These are phyloP conservation scores for Leptogaster cylindrica DNA, from an alignment of 2,888 invertebrate species.

Conservation along the genomic window DNA sequence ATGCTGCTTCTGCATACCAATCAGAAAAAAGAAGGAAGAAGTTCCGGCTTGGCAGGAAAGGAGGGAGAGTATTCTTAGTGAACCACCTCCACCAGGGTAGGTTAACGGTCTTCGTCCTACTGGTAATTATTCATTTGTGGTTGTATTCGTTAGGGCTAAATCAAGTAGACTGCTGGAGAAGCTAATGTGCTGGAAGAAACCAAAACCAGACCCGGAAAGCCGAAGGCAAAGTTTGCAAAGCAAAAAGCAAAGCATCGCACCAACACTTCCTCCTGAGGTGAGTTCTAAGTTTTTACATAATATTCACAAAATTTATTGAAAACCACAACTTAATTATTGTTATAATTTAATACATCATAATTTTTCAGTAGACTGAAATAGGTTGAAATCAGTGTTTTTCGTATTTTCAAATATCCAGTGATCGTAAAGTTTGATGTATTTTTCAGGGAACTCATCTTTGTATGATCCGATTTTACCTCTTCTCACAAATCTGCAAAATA, in stretches of 20 bases:
- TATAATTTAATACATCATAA: no score
- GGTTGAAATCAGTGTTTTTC: no score
- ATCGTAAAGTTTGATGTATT: no score
- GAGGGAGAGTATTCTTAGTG: slow-evolving; percentile 66
- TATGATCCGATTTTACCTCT: no score
- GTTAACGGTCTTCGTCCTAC: neutral
- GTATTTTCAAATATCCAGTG: no score
- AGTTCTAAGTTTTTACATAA: no score
- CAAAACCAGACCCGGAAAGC: slow-evolving; percentile 60
- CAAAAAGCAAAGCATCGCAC: slow-evolving; percentile 72
- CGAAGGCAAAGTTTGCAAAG: slow-evolving; percentile 70
- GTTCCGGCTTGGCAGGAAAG: slow-evolving; percentile 60
- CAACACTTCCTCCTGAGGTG: slow-evolving; percentile 71
- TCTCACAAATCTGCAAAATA: no score
- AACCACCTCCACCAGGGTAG: slow-evolving; percentile 59
- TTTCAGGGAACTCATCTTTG: no score
- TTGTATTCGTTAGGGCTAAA: slow-evolving; percentile 1
- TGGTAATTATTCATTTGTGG: neutral
- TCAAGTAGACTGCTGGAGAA: slow-evolving; percentile 53
- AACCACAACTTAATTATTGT: no score
- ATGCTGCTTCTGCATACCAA: slow-evolving; percentile 61
- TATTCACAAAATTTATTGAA: no score
- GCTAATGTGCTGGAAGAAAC: slow-evolving; percentile 63
- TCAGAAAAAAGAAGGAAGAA: slow-evolving; percentile 54
- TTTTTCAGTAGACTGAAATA: no score